phyloP scores from a whole-genome alignment of 2,888 invertebrate species.

The Hirtodrosophila trivittata region DNA sequence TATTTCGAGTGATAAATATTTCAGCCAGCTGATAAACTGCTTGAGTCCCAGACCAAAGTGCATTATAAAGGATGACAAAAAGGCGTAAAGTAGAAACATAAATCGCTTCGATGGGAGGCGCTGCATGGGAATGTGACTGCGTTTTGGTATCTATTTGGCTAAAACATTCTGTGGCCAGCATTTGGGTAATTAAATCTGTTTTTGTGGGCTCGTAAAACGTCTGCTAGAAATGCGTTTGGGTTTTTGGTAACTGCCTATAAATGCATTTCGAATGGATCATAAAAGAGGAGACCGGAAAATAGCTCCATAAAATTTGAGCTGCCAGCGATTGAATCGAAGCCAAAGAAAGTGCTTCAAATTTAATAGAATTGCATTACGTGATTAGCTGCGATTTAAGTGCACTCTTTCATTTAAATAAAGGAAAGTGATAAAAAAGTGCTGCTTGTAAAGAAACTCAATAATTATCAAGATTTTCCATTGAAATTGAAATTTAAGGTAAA shows the following conservation, averaged over 20 bases:
- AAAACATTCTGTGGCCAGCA: conserved; percentile 25
- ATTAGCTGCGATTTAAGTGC: conserved; percentile 32
- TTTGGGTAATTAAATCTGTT: conserved; percentile 48
- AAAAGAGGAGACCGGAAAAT: conserved; percentile 26
- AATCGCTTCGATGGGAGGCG: conserved; percentile 13
- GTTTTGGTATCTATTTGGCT: conserved; percentile 2
- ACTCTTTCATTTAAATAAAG: neutral
- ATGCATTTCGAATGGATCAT: too few species aligned
- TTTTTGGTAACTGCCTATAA: conserved; percentile 6
- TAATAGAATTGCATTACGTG: conserved; percentile 46
- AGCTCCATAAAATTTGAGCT: conserved; percentile 29
- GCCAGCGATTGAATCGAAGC: conserved; percentile 2
- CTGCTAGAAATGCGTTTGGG: conserved; percentile 29
- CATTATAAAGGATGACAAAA: neutral
- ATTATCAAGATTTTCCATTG: too few species aligned
- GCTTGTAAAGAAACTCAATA: too few species aligned
- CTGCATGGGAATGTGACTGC: conserved; percentile 25
- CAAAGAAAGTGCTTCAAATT: conserved; percentile 30
- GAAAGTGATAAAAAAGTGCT: too few species aligned
- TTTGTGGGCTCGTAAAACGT: conserved; percentile 54
- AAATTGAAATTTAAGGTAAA: too few species aligned
- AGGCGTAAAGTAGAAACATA: neutral
- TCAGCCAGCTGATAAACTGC: conserved; percentile 2
- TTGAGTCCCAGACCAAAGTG: neutral
- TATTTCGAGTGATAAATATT: too few species aligned